Percentiles rank a stretch among this genome's conserved stretches.
These are phyloP conservation scores for Turritopsis rubra DNA, from an alignment of 30 jellyfish, hydroid and myxozoan genomes.

Conservation along the genomic window DNA sequence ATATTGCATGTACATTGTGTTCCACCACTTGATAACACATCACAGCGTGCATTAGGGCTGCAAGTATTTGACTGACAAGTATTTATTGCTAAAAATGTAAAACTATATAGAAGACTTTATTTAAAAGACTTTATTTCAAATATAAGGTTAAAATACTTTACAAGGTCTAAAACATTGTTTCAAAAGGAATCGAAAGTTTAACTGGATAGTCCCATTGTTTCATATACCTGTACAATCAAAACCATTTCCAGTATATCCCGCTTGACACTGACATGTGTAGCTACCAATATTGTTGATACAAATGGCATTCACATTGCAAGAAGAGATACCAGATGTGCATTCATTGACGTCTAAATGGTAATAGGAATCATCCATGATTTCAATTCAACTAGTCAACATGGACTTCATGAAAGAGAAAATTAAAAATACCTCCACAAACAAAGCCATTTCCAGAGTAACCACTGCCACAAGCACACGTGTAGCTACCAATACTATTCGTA, in stretches of 20 bases:
- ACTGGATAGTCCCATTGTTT: too few relatives aligned
- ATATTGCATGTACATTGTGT: conserved; percentile 22
- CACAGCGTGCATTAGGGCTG: conserved; percentile 17
- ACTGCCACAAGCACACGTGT: not conserved
- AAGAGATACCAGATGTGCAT: not conserved
- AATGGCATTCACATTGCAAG: not conserved
- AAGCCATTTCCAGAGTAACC: not conserved
- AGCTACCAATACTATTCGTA: not conserved
- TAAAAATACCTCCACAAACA: not conserved
- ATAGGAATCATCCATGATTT: not conserved
- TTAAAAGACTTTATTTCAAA: too few relatives aligned
- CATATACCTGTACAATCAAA: not conserved
- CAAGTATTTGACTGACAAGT: conserved; percentile 7
- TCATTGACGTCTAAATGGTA: conserved; percentile 5
- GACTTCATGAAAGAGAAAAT: not conserved
- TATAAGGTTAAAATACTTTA: too few relatives aligned
- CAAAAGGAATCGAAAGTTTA: not conserved
- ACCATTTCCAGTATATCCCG: conserved; percentile 8
- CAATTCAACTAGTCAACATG: too few relatives aligned
- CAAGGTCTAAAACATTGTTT: not conserved
- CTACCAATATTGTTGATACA: conserved; percentile 7
- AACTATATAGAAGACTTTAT: not conserved
- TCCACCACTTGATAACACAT: not conserved
- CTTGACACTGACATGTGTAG: not conserved
- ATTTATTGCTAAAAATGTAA: not conserved